Evolutionary conservation across 2,888 invertebrate species (phyloP).

Genomic region (Deilephila porcellus): DNA sequence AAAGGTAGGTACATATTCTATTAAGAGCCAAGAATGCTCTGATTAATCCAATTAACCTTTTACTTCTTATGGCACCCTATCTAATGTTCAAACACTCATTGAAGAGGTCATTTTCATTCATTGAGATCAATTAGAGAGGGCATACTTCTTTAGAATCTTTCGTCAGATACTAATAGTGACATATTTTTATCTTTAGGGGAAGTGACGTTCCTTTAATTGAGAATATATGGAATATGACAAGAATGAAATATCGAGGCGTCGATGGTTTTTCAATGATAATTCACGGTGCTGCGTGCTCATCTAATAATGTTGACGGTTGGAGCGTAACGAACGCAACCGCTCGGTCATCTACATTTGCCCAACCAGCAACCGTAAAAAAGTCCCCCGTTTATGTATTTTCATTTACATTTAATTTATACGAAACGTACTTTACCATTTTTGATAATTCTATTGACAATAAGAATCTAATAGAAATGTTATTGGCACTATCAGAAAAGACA

Average conservation of each 20-base stretch:
- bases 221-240: background rate
- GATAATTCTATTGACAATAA: background rate
- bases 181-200: slow-evolving; percentile 14
- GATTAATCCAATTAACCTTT: slow-evolving; percentile 78
- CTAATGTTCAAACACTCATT: slow-evolving; percentile 65
- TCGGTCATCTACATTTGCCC: slow-evolving; percentile 53
- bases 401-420: background rate
- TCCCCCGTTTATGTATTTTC: slow-evolving; percentile 40
- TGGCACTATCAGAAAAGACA: background rate
- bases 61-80: slow-evolving; percentile 67
- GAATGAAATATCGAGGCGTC: slow-evolving; percentile 9
- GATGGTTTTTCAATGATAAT: slow-evolving; percentile 44
- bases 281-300: slow-evolving; percentile 34
- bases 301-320: slow-evolving; percentile 51
- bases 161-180: slow-evolving; percentile 30
- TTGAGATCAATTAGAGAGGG: slow-evolving; percentile 70
- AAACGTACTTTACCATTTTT: background rate
- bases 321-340: slow-evolving; percentile 47
- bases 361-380: slow-evolving; percentile 60
- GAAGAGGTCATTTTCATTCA: slow-evolving; percentile 70
- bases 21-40: slow-evolving; percentile 46
- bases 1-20: slow-evolving; percentile 6
- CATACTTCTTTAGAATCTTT: slow-evolving; percentile 34
- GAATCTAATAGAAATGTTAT: background rate
- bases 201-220: no score